Percentiles rank a stretch among this genome's conserved stretches.
Conservation (phyloP, 2,888 invertebrate species). For the Drosophila nr. perissopoda region DNA sequence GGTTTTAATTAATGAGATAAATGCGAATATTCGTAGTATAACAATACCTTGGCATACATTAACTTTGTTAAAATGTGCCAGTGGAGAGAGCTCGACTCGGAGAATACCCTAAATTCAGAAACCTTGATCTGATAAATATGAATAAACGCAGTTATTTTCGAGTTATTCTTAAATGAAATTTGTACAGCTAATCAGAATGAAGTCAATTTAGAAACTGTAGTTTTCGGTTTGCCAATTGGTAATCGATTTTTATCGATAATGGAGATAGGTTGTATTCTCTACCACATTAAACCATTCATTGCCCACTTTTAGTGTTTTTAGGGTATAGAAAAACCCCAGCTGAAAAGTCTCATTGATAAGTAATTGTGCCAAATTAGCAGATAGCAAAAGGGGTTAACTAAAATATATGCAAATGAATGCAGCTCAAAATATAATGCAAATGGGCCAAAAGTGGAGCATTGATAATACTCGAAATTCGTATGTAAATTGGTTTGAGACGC, state of each 20-base stretch:
- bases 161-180: neutral
- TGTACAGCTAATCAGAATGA: neutral
- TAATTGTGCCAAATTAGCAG: conserved; percentile 59
- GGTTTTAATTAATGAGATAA: neutral
- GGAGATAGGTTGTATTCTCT: neutral
- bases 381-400: conserved; percentile 24
- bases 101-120: neutral
- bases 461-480: conserved; percentile 19
- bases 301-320: neutral
- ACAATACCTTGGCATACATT: conserved; percentile 29
- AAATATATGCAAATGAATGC: conserved; percentile 35
- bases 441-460: conserved; percentile 1
- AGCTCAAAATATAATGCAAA: neutral
- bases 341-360: conserved; percentile 33
- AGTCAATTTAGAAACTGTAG: neutral
- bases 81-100: neutral
- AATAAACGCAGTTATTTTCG: neutral
- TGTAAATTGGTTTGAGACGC: conserved; percentile 8
- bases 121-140: neutral
- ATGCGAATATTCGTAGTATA: neutral
- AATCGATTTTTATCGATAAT: neutral
- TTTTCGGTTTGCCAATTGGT: neutral
- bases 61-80: neutral
- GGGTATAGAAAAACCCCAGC: neutral
- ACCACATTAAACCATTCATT: neutral